Base-by-base conservation (phyloP, 1,140 invertebrate genomes). In the Dreissena rostriformis region DNA sequence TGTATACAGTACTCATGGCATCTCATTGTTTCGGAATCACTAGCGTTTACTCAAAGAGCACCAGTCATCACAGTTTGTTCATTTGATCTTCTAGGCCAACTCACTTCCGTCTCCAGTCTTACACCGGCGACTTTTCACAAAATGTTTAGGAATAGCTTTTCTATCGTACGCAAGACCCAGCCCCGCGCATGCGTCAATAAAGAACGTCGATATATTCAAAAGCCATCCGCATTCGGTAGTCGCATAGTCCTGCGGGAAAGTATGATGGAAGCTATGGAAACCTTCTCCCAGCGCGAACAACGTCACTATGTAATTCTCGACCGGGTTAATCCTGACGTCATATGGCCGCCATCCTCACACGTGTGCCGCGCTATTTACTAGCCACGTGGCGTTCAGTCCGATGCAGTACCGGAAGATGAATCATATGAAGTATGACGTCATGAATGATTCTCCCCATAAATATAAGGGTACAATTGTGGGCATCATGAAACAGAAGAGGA, bases 191-290 rank as follows among this genome's bases (percentile, higher is more conserved):
- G 96, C 93, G 89, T 98, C 97, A 89, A 98, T 97, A 84, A 98
- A 95, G 0, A 95, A 95, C 0, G 96, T 97, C 0, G 97, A 97
- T 65, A 96, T 94, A 90, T 99, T 99, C 17, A 96, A 92, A 17
- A 95, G 95, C 93, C 96, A 97, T 57, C 97, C 93, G 82, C 90
- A 94, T 88, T 99, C 98, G 1, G 96, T 96, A 11, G 93, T 92
- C 19, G 91, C 84, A 82, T 94, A 94, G 91, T 99, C 98, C 95
- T 97, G 97, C 0, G 98, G 98, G 94, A 99, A 99, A 0, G 97
- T 96, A 94, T 99, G 98, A 92, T 99, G 98, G 93, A 98, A 99
- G 93, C 98, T 99, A 92, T 99, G 98, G 96, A 97, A 98, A 4
- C 97, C 97, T 94, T 95, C 95, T 2, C 95, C 95, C 22, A 94